Evolutionary conservation across 2,113 vertebrate species (phyloP), one percentile per base, ranked within the genome.

Genomic region (Marmota monax): DNA sequence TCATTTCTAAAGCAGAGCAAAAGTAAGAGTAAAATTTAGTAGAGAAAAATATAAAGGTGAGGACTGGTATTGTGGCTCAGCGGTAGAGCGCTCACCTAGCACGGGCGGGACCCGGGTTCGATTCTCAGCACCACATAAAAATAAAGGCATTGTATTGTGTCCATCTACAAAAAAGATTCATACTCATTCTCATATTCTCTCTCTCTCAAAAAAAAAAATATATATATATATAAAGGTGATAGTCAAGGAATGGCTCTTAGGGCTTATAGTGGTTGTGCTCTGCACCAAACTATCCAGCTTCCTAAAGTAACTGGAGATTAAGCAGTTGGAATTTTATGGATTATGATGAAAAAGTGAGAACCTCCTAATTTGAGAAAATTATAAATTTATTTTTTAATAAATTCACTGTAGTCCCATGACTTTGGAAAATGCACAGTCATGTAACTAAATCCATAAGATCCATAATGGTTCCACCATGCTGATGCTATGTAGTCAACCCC

Each of bases 1-100:
- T 95, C 79, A 92, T 87, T 93, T 88, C 22, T n/a, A 87, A 86
- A 84, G 32, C 25, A 91, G 14, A 92, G 20, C n/a, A 89, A 82
- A 73, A 72, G 13, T 34, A 58, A 48, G 42, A 92, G 61, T 78
- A 77, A 83, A 8, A 58, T 58, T 85, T 34, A 85, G 23, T 25
- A 69, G 93, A 78, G 34, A 82, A 96, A 85, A 96, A 88, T 4
- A 14, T 69, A 37, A n/a, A 88, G 32, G 7, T 82, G 12, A 84
- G 45, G 45, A 8, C 45, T 45, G 7, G 45, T 7, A 45, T 45
- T 45, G 45, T 45, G 45, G 8, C 45, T 45, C 45, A 45, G 45
- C 7, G 45, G 45, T 45, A 45, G 8, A 9, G 8, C 1, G 7
- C 45, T 45, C 45, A 45, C 45, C 8, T 45, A 45, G 45, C 45